Evolutionary conservation across 2,888 invertebrate genomes (phyloP).

Genomic region (Anoncus sp.): DNA sequence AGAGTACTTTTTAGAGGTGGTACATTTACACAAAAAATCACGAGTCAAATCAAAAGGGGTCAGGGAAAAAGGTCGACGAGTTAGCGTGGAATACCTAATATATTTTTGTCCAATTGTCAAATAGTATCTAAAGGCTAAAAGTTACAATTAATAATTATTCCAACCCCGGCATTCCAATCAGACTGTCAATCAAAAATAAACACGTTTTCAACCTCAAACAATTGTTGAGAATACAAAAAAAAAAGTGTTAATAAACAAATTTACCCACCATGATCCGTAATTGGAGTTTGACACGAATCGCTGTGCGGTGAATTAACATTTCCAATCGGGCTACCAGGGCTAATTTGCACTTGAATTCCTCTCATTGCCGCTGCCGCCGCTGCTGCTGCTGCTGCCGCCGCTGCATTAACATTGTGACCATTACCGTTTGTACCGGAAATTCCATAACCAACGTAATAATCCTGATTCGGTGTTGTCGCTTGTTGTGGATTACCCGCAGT

Average conservation of each 20-base stretch:
- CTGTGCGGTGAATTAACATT: conserved; percentile 76
- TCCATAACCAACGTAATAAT: conserved; percentile 79
- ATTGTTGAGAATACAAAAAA: background rate
- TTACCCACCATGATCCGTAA: conserved; percentile 78
- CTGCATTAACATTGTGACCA: conserved; percentile 70
- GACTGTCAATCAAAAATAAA: no score
- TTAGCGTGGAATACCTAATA: no score
- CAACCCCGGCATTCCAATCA: no score
- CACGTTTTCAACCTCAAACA: no score
- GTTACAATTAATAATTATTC: background rate
- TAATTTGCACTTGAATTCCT: conserved; percentile 72
- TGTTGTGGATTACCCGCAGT: conserved; percentile 39
- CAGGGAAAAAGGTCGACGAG: no score
- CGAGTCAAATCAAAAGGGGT: no score
- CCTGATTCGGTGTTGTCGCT: conserved; percentile 63
- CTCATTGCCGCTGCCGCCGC: conserved; percentile 73
- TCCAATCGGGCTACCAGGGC: conserved; percentile 72
- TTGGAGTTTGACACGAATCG: conserved; percentile 76
- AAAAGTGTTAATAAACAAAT: background rate
- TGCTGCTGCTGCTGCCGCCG: conserved; percentile 68
- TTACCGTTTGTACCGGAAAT: conserved; percentile 65
- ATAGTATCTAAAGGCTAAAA: no score
- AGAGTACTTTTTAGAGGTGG: no score
- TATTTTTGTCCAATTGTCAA: no score
- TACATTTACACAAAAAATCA: no score